phyloP scores from a whole-genome alignment of 2,888 invertebrate genomes.

The Eupithecia pulchellata region DNA sequence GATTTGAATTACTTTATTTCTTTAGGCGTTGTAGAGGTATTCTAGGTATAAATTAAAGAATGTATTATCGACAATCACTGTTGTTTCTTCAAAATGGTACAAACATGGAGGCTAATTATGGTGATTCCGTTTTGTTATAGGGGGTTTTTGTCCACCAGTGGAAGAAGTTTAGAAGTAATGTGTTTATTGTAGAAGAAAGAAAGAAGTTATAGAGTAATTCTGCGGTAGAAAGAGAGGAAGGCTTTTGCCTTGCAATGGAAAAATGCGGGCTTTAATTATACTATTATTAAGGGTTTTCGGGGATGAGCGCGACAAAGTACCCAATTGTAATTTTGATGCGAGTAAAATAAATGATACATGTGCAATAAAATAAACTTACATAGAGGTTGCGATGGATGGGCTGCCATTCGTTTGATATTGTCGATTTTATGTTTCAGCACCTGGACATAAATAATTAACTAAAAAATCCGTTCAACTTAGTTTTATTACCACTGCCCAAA shows the following conservation, averaged over 20 bases:
- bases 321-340: not conserved
- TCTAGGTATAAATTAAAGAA: too few relatives aligned
- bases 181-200: not conserved
- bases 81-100: too few relatives aligned
- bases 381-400: conserved; percentile 97
- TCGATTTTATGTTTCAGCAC: conserved; percentile 97
- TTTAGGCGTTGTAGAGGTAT: too few relatives aligned
- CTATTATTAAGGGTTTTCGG: too few relatives aligned
- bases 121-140: too few relatives aligned
- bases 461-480: conserved; percentile 30
- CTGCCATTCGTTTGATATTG: conserved; percentile 97
- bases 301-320: not conserved
- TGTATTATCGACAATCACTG: too few relatives aligned
- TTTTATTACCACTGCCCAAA: conserved; percentile 41
- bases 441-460: conserved; percentile 82
- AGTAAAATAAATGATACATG: not conserved
- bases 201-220: not conserved
- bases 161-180: too few relatives aligned
- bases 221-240: too few relatives aligned
- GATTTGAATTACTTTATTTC: too few relatives aligned
- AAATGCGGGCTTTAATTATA: too few relatives aligned
- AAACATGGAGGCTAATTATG: too few relatives aligned
- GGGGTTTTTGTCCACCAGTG: too few relatives aligned
- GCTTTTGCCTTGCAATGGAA: not conserved
- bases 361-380: conserved; percentile 89